Evolutionary conservation across 2,797 vertebrate species (phyloP).

Genomic region (Pempheris klunzingeri): DNA sequence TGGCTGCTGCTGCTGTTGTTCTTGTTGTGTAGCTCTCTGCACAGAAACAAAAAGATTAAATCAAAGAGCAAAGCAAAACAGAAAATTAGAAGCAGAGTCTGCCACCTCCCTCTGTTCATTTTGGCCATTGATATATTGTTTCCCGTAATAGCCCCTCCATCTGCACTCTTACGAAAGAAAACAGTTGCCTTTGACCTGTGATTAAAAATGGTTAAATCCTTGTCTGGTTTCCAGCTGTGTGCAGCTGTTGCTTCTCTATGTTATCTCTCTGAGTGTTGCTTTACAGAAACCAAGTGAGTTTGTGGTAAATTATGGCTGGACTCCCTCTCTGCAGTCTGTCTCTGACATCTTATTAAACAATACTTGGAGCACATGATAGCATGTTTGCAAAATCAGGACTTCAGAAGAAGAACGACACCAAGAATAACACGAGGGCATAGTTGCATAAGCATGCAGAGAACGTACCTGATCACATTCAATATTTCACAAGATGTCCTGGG

Average conservation of each 20-base stretch:
- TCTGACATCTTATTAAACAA: neutral
- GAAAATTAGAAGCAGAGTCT: conserved; percentile 7
- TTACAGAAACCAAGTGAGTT: neutral
- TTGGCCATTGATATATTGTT: neutral
- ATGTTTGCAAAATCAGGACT: conserved; percentile 6
- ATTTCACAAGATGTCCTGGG: conserved; percentile 20
- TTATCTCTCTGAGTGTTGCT: conserved; percentile 16
- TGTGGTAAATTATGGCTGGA: neutral
- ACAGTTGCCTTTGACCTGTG: conserved; percentile 26
- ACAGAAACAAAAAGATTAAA: conserved; percentile 41
- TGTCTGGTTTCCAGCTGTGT: conserved; percentile 48
- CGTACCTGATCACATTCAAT: conserved; percentile 55
- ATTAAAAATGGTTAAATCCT: conserved; percentile 16
- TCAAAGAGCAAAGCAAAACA: conserved; percentile 17
- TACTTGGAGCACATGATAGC: neutral
- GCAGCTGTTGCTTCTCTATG: conserved; percentile 54
- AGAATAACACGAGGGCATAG: neutral
- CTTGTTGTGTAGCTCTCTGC: conserved; percentile 33
- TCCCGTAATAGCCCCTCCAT: conserved; percentile 20
- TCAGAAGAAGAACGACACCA: neutral
- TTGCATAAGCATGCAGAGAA: conserved; percentile 33
- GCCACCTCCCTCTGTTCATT: neutral
- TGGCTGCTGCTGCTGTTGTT: conserved; percentile 59
- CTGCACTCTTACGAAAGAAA: conserved; percentile 28
- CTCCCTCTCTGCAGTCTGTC: neutral